Conservation (phyloP, 2,113 vertebrate species). For the Mungos mungo region DNA sequence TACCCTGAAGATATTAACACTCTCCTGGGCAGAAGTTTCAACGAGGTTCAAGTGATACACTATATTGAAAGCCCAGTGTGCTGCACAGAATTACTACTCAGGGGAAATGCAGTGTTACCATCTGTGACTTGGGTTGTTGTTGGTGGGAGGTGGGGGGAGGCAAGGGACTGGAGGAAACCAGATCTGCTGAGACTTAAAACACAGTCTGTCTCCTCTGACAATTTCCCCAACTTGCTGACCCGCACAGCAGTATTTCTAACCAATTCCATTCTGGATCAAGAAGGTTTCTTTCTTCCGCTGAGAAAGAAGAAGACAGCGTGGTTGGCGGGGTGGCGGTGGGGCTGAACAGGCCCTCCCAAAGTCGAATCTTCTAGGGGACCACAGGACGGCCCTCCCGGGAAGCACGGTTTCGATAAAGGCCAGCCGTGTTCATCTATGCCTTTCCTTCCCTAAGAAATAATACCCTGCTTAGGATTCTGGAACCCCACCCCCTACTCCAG, state of each 20-base stretch:
- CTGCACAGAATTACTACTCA: fast-evolving
- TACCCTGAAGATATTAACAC: neutral
- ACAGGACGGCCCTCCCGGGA: neutral
- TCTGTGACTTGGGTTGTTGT: neutral
- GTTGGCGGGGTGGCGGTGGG: no score
- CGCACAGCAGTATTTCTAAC: no score
- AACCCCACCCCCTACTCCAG: neutral
- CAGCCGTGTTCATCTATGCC: fast-evolving
- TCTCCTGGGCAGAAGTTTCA: neutral
- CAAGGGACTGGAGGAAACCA: no score
- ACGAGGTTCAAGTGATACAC: neutral
- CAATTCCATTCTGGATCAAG: neutral
- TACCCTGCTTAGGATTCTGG: neutral
- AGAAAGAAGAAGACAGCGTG: neutral
- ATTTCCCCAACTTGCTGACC: neutral
- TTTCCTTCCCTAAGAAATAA: neutral
- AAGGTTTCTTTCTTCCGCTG: neutral
- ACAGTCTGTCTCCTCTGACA: neutral
- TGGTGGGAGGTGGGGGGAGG: no score
- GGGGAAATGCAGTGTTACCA: no score
- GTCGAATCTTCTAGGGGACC: neutral
- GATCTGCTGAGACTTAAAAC: neutral
- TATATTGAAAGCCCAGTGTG: neutral
- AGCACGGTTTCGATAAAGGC: neutral
- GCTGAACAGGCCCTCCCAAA: neutral